These are phyloP conservation scores for Perithous albicinctus DNA, from an alignment of 2,888 invertebrate species.

Conservation along the genomic window DNA sequence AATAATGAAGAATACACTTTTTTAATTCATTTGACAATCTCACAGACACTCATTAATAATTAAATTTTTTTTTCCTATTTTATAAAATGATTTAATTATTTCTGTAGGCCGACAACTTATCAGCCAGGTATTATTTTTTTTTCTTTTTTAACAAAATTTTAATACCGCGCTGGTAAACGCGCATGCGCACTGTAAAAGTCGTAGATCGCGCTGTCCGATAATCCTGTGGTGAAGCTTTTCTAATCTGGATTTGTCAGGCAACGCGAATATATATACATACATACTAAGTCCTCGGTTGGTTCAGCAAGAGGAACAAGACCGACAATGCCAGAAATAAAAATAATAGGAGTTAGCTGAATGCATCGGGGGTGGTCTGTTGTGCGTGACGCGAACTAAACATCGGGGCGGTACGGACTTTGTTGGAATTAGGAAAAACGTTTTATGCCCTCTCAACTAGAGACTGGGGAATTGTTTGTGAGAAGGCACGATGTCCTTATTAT, in stretches of 20 bases:
- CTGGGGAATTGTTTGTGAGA: conserved; percentile 69
- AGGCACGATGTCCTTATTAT: too few species aligned
- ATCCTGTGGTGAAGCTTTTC: conserved; percentile 49
- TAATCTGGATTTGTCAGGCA: conserved; percentile 65
- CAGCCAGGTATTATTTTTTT: too few species aligned
- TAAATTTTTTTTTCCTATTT: too few species aligned
- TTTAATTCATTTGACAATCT: too few species aligned
- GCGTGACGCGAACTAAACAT: conserved; percentile 73
- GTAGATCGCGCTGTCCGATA: conserved; percentile 44
- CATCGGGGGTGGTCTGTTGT: conserved; percentile 77
- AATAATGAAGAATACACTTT: too few species aligned
- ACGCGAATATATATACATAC: conserved; percentile 5
- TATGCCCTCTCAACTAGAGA: conserved; percentile 67
- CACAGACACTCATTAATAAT: too few species aligned
- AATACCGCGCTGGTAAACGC: neutral
- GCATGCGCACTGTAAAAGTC: too few species aligned
- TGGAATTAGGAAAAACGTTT: conserved; percentile 77
- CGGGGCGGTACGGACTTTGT: conserved; percentile 75
- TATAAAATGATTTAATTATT: too few species aligned
- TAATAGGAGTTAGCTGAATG: conserved; percentile 69
- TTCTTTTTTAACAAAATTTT: too few species aligned
- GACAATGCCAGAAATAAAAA: conserved; percentile 68
- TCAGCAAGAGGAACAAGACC: conserved; percentile 13
- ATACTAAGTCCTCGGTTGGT: conserved; percentile 19
- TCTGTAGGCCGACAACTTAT: too few species aligned